A percentile compares a stretch with the other conserved stretches of the same genome.
Evolutionary conservation across 2,113 vertebrate genomes (phyloP).

Genomic region (Cyrtonyx montezumae): DNA sequence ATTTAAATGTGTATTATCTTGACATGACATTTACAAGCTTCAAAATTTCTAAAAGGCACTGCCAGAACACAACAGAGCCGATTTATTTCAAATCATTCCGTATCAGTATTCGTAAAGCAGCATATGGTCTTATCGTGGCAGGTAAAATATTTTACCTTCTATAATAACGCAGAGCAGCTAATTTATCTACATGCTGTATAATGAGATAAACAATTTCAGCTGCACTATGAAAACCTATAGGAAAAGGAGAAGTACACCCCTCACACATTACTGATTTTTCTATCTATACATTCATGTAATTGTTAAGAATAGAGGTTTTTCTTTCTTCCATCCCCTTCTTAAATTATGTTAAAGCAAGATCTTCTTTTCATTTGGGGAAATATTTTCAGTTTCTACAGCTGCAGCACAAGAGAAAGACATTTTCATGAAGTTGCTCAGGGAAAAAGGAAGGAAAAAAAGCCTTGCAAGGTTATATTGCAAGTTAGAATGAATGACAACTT

Average conservation of each 20-base stretch:
- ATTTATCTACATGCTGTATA: constrained; percentile 70
- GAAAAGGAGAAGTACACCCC: constrained; percentile 10
- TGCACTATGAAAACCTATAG: constrained; percentile 59
- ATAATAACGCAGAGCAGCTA: constrained; percentile 69
- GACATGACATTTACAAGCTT: constrained; percentile 31
- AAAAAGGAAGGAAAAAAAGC: not conserved
- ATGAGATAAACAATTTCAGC: constrained; percentile 64
- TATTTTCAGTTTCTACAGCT: constrained; percentile 67
- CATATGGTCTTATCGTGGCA: constrained; percentile 67
- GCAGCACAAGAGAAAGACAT: constrained; percentile 76
- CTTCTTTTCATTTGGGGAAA: constrained; percentile 64
- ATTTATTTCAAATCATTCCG: constrained; percentile 62
- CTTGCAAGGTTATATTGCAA: constrained; percentile 64
- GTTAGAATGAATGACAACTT: constrained; percentile 79
- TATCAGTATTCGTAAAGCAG: constrained; percentile 72
- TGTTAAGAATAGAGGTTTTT: constrained; percentile 58
- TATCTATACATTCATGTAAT: not conserved
- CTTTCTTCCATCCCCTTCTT: constrained; percentile 31
- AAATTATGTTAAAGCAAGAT: constrained; percentile 63
- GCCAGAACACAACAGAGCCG: constrained; percentile 55
- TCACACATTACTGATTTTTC: constrained; percentile 41
- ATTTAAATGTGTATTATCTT: constrained; percentile 13
- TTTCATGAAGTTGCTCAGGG: constrained; percentile 56
- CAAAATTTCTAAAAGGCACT: constrained; percentile 43
- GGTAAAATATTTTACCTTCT: constrained; percentile 77